Evolutionary conservation across 2,797 vertebrate species (phyloP), one percentile per base, ranked within the genome.

Genomic region (Aulostomus chinensis): DNA sequence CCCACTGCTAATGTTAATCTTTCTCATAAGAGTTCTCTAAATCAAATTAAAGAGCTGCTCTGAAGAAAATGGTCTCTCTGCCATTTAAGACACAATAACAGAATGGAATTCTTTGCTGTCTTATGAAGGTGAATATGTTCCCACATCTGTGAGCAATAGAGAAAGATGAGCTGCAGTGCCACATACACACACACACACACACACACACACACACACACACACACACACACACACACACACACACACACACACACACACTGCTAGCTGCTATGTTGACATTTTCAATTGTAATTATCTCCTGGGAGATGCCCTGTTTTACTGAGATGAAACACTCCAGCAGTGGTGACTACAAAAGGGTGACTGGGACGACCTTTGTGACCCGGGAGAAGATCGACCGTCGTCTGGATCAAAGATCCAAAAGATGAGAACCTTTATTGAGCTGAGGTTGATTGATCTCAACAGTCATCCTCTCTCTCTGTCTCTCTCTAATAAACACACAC

Each of bases 111-210:
- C 46, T 66, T 60, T 55, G 55, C 58, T 56, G 24, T 65, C 35
- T 28, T 36, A 31, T 68, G 37, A 78, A 80, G 66, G 73, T 76
- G 46, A 77, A 74, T 46, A 39, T 60, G 61, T 67, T 79, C 71
- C 55, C 78, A 82, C 79, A 84, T 86, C 76, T 82, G 78, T 68
- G 63, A 77, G 68, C 56, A 62, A 80, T 80, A 67, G 85, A 61
- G 55, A 1, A 4, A 58, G 36, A 52, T 56, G 61, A 57, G 53
- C 38, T 43, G 32, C 38, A 37, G 48, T 25, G 35, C 32, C 17
- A 6, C 24, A 25, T 6, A 6, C 24, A 25, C 24, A 25, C 26
- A 21, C 30, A 4, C 7, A 5, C 31, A 11, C 12, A 24, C 47
- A 51, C 46, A 35, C 28, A 30, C 26, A n/a, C n/a, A n/a, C n/a